Base-by-base conservation (phyloP, 2,113 vertebrate species). In the Nycticryphes semicollaris region DNA sequence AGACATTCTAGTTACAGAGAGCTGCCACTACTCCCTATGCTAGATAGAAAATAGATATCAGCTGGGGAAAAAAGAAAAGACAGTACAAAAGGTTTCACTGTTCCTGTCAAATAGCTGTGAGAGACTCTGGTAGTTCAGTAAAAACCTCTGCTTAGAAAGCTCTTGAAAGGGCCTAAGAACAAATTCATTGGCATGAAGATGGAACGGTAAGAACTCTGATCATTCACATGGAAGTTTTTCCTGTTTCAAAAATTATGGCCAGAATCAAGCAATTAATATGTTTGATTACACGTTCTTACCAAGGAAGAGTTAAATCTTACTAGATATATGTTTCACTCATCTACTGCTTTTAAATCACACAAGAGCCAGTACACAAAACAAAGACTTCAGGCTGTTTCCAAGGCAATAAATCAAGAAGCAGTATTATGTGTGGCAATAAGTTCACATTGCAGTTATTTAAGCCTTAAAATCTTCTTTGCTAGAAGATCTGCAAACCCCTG, bases 371-470 rank as follows among this genome's bases (percentile, higher is more conserved):
- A 54, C 28, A 85, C n/a, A 79, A 82, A 95, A 91, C 77, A 77
- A 91, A 70, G 84, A 24, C 66, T 89, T 87, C 37, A 70, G 84
- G 66, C 74, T 57, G 92, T 95, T 95, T 93, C 92, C 95, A 95
- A 89, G 95, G 92, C 87, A 51, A 97, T 95, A 89, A 97, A 94
- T 94, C 92, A 95, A 75, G 87, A 67, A 80, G 81, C 39, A 87
- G 62, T 81, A 87, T 87, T 82, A 67, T 56, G 37, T 50, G 63
- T 87, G 73, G 77, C 92, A 91, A 45, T 53, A 81, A 95, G 92
- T 95, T 95, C 87, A 95, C 25, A 63, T 7, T 74, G 64, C 51
- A 87, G 69, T 78, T 93, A 91, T 67, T 91, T 89, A 93, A 93
- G 73, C 60, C 48, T 89, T 74, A 67, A 94, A 93, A 82, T 84